Evolutionary conservation across 2,113 vertebrate genomes (phyloP).

Genomic region (Rhinolophus ferrumequinum): DNA sequence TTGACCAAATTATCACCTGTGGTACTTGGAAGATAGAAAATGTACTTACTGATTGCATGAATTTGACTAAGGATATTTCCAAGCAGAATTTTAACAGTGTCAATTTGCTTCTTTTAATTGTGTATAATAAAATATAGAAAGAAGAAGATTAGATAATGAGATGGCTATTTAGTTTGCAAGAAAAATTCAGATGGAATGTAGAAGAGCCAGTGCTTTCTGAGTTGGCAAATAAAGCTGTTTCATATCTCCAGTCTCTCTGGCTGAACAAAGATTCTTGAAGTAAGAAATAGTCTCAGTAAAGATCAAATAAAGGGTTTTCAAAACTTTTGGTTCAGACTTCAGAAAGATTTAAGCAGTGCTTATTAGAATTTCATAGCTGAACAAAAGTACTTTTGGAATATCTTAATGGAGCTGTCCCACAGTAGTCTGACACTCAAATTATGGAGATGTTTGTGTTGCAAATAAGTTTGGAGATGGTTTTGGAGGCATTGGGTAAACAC

Average conservation of each 20-base stretch:
- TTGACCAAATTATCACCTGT: background rate
- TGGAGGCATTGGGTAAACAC: background rate
- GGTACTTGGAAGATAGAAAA: background rate
- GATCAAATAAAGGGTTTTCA: background rate
- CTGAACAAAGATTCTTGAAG: background rate
- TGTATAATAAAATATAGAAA: background rate
- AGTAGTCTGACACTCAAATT: background rate
- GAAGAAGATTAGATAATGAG: background rate
- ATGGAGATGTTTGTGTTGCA: background rate
- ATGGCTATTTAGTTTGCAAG: background rate
- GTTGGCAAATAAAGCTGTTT: background rate
- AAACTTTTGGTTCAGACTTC: background rate
- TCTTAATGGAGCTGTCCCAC: background rate
- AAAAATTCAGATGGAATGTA: constrained; percentile 3
- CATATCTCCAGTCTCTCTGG: background rate
- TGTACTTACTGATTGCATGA: background rate
- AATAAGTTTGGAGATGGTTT: background rate
- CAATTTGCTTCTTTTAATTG: background rate
- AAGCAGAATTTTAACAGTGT: background rate
- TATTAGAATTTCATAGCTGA: background rate
- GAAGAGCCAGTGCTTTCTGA: background rate
- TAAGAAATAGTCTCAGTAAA: background rate
- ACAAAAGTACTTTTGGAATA: background rate
- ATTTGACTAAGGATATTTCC: background rate
- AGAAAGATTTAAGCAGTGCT: background rate